Base-by-base conservation (phyloP, 2,888 invertebrate genomes). In the Notodromas monacha region DNA sequence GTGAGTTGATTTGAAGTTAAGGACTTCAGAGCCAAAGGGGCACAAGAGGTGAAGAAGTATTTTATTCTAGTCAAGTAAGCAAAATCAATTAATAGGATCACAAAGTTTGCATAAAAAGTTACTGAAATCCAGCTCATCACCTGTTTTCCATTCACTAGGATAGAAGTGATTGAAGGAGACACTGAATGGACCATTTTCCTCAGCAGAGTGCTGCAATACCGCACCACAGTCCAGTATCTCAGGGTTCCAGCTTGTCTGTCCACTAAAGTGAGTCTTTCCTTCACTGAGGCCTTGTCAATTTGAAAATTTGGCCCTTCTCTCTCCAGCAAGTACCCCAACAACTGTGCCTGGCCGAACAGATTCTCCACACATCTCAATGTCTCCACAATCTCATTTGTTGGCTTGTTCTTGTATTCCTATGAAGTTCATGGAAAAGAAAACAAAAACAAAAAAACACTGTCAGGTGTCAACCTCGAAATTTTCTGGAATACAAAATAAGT, bases 91-190 rank as follows among this genome's bases (percentile, higher is more conserved):
- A 27, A 4, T n/a, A 14, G 15, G 11, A 14, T 12, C 30, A 12
- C 5, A 28, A 33, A 15, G n/a, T 16, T 12, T 5, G 5, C 2
- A 8, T 14, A 28, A 6, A 10, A 26, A 15, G 13, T 16, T 33
- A 14, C 21, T 8, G 21, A n/a, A 6, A 21, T 21, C n/a, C 21
- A 6, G 10, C 5, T 27, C 13, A 12, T 39, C 42, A 76, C 77
- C 62, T 89, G 86, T 51, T 92, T 96, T 36, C 92, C 92, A 50
- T 84, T 74, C 26, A 96, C 96, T 29, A 96, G 60, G 38, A 96
- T 76, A 26, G 81, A 77, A 26, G 96, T 96, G 42, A 96, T 84
- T 45, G 84, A 86, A 4, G 96, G 96, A 50, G 86, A 86, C 43
- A 96, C 76, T 37, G 84, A 84, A 54, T 96, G 92, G 6, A 92